These are phyloP conservation scores for Xyliphius kryptos DNA, from an alignment of 2,113 vertebrate genomes.

Conservation along the genomic window DNA sequence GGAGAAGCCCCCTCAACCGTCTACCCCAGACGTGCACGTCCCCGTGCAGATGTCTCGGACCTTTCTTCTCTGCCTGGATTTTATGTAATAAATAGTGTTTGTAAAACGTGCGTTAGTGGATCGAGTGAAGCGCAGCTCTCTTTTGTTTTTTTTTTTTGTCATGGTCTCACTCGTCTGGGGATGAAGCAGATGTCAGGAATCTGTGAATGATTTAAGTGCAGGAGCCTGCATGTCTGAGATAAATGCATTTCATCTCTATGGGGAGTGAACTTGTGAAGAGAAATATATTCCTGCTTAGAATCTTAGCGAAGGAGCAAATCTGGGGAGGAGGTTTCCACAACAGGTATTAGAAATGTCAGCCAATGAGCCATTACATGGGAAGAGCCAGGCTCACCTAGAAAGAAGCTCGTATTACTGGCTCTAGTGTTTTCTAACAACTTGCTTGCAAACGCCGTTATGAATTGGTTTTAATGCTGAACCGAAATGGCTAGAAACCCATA, in stretches of 20 bases:
- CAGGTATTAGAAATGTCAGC: conserved; percentile 40
- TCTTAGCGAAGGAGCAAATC: conserved; percentile 34
- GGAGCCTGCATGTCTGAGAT: conserved; percentile 41
- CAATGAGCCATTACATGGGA: conserved; percentile 33
- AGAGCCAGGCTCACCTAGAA: conserved; percentile 35
- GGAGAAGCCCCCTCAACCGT: neutral
- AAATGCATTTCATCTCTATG: conserved; percentile 42
- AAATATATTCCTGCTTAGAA: conserved; percentile 38
- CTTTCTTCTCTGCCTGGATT: conserved; percentile 8
- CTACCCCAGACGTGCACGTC: neutral
- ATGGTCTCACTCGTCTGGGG: conserved; percentile 33
- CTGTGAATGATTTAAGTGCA: conserved; percentile 44
- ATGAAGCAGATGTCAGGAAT: conserved; percentile 37
- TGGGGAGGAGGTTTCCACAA: conserved; percentile 38
- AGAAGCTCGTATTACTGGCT: too few species aligned
- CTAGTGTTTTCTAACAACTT: too few species aligned
- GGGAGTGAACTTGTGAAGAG: conserved; percentile 42
- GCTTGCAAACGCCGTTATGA: too few species aligned
- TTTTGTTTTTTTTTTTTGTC: conserved; percentile 37
- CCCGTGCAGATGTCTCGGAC: too few species aligned
- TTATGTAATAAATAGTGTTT: conserved; percentile 26
- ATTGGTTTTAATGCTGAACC: too few species aligned
- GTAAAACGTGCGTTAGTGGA: neutral
- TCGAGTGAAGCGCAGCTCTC: conserved; percentile 28
- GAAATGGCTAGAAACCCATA: too few species aligned